Conservation (phyloP, 2,113 vertebrate genomes). For the Accipiter cooperii region DNA sequence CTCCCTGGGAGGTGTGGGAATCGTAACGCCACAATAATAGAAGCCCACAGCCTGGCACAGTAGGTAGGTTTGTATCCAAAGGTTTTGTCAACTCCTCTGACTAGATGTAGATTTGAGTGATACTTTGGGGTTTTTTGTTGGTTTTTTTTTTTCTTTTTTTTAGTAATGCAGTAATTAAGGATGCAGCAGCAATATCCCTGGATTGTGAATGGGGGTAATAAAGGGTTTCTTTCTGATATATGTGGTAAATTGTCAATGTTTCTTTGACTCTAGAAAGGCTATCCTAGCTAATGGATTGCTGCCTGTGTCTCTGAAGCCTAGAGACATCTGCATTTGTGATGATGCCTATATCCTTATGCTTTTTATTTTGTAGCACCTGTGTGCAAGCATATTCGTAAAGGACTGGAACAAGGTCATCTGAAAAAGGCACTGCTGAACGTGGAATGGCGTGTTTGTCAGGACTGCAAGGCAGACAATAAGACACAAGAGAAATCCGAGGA, state of each 20-base stretch:
- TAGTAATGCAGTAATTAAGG: neutral
- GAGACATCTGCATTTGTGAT: neutral
- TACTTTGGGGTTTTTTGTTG: neutral
- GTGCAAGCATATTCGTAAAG: conserved; percentile 88
- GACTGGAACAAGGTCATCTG: conserved; percentile 79
- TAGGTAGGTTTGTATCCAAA: neutral
- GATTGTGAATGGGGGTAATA: neutral
- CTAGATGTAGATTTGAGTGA: neutral
- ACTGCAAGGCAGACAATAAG: conserved; percentile 76
- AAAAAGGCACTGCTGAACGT: conserved; percentile 77
- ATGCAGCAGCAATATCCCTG: neutral
- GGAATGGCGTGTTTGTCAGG: conserved; percentile 83
- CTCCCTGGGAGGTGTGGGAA: neutral
- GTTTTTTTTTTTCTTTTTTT: too few species aligned
- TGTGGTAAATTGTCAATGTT: neutral
- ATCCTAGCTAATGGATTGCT: neutral
- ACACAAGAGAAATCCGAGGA: conserved; percentile 58
- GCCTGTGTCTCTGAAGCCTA: neutral
- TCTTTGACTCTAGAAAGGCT: neutral
- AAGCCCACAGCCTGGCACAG: neutral
- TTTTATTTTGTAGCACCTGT: conserved; percentile 68
- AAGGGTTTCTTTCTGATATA: neutral
- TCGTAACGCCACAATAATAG: neutral
- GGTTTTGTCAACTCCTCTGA: neutral
- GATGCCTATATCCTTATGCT: neutral